Base-by-base conservation (phyloP, 2,113 vertebrate species). In the Cololabis saira region DNA sequence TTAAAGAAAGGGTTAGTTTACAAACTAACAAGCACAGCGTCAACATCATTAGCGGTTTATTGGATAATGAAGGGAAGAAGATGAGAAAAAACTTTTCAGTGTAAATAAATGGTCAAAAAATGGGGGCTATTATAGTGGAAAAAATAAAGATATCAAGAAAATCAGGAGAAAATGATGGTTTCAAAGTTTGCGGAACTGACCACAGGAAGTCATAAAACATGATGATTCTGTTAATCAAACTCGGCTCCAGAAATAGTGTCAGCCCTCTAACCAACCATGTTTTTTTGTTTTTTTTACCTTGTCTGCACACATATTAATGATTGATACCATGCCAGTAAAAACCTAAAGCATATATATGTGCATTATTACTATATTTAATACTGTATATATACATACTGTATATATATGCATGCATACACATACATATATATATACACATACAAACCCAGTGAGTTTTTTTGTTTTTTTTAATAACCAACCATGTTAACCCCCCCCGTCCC, bases 1-100 rank as follows among this genome's bases (percentile, higher is more conserved):
- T 75, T 87, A 81, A 77, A 73, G 67, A 45, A 70, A 42, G 67
- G 73, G 75, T 86, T 59, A 56, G 79, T 66, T 82, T 85, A 80
- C 45, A 15, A 47, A 33, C 22, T 2, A 3, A 37, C 33, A 37
- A 37, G 6, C 33, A 37, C 10, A 11, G 33, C 5, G 33, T 9
- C 33, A 37, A 9, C 33, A 37, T 9, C 33, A 37, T 7, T 37
- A 37, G 10, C 33, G 10, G 33, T 37, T 37, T 37, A 37, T 11
- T 4, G 33, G 33, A 37, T 7, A 37, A 37, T 37, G 33, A 37
- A 19, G 17, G 45, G 4, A 19, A 19, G 9, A 48, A 12, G 9
- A 18, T 0, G 3, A 41, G 47, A 12, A 49, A 1, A 5, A n/a
- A 12, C 24, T 4, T 18, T 57, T 47, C 19, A 16, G 33, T 45